Conservation (phyloP, 23 tunicate genomes). For the Clavelina lepadiformis region DNA sequence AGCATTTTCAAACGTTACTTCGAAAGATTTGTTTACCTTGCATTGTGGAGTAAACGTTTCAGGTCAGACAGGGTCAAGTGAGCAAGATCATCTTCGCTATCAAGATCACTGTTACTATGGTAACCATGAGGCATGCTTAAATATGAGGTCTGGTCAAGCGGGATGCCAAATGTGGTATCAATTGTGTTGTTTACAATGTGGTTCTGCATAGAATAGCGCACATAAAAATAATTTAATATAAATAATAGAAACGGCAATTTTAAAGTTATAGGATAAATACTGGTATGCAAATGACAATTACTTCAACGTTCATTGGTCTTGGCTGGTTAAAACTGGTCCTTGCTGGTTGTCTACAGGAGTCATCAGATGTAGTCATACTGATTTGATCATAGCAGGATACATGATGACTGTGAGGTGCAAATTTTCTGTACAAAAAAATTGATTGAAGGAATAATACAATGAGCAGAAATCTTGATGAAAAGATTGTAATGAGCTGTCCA, state of each 20-base stretch:
- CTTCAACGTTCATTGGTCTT: too few relatives aligned
- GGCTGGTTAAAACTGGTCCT: too few relatives aligned
- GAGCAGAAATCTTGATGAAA: too few relatives aligned
- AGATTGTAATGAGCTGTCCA: too few relatives aligned
- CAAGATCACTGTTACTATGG: conserved; percentile 3
- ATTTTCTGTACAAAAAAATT: too few relatives aligned
- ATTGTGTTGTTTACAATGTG: conserved; percentile 25
- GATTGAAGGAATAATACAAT: too few relatives aligned
- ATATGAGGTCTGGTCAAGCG: conserved; percentile 75
- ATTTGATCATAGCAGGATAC: neutral
- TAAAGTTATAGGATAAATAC: neutral
- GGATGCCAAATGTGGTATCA: conserved; percentile 52
- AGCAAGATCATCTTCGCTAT: conserved; percentile 2
- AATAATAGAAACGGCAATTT: neutral
- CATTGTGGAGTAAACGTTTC: conserved; percentile 19
- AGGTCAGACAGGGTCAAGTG: conserved; percentile 11
- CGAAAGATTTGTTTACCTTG: conserved; percentile 21
- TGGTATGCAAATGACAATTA: neutral
- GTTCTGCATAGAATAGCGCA: conserved; percentile 5
- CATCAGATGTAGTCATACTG: neutral
- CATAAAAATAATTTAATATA: neutral
- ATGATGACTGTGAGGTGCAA: too few relatives aligned
- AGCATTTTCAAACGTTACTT: too few relatives aligned
- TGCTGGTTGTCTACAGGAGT: too few relatives aligned
- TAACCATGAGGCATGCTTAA: conserved; percentile 49